Evolutionary conservation across 2,797 vertebrate genomes (phyloP), one percentile per base, ranked within the genome.

Genomic region (Gobionotothen gibberifrons): DNA sequence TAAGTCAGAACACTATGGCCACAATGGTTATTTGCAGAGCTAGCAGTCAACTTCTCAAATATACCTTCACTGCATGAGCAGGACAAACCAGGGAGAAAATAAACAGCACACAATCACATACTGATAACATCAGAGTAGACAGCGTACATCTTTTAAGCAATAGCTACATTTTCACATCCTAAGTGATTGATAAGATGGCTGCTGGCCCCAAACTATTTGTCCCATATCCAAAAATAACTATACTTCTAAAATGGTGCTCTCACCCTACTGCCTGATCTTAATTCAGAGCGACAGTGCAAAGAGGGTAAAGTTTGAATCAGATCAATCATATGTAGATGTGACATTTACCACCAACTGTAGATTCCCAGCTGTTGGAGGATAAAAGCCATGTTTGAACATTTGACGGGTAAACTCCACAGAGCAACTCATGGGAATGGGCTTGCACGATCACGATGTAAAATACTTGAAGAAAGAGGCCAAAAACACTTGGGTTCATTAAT

Each of bases 291-390:
- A 90, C 87, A 83, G 73, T 74, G 71, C 71, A 79, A 85, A 72
- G 69, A 74, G 83, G 89, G 90, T 91, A 88, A 89, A 89, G 87
- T 92, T 91, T 88, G 86, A 87, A 92, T 90, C 79, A 77, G 88
- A 95, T 95, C 94, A 95, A 95, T 95, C 87, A 86, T 93, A 95
- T 95, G 94, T 80, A 94, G 93, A 95, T 95, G 93, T 94, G 94
- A 94, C 94, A 96, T 96, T 95, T 94, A 93, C 92, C 91, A 87
- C 82, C 87, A 85, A 89, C 87, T 89, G 82, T 79, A 72, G 85
- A 92, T 79, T 91, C 93, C 93, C 93, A 83, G 78, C 83, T 87
- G 91, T 88, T 74, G 63, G 57, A 74, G 64, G 88, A 93, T 93
- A 86, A 94, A 94, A 95, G 94, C 93, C 92, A 91, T 93, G 90